Base-by-base conservation (phyloP, 2,888 invertebrate genomes). In the Nymphalis urticae region DNA sequence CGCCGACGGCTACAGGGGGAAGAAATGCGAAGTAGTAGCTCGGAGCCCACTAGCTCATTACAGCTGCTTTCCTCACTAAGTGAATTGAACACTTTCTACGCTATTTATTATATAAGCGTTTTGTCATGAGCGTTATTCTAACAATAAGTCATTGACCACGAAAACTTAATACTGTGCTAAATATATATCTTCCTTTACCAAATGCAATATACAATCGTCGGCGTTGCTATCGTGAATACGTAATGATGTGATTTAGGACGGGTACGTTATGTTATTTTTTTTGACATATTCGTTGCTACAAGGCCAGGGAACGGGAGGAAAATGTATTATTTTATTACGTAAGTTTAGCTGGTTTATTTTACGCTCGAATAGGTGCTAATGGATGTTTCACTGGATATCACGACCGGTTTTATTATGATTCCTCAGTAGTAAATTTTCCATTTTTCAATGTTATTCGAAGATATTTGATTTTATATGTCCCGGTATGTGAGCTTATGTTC, bases 401-500 rank as follows among this genome's bases (percentile, higher is more conserved):
- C 76, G 79, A 77, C 83, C 76, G 79, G 73, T 87, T 90, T 89
- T 89, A 88, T 89, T 89, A 86, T 84, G 82, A 87, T 84, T 85
- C 84, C 73, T 70, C 70, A 71, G 79, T 75, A 79, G 83, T 85
- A 84, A 86, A 85, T 81, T 82, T 81, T 42, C 83, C 80, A 67
- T 48, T 83, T 84, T 82, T 83, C 84, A 80, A 80, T 83, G 82
- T 85, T 88, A 88, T 90, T 86, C 84, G 81, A 72, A 80, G 77
- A 80, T 82, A 82, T 85, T 83, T 85, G 78, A 79, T 80, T 83
- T 85, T 85, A 87, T 86, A 82, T 78, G 83, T 71, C 75, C 75
- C 48, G 74, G 75, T 79, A 81, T 88, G 89, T 85, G 88, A 85
- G 79, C 78, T 69, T 59, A 71, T 72, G 79, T 72, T 80, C 82